Evolutionary conservation across 1,140 invertebrate species (phyloP), one percentile per base, ranked within the genome.

Genomic region (Trypoxylus dichotomus): DNA sequence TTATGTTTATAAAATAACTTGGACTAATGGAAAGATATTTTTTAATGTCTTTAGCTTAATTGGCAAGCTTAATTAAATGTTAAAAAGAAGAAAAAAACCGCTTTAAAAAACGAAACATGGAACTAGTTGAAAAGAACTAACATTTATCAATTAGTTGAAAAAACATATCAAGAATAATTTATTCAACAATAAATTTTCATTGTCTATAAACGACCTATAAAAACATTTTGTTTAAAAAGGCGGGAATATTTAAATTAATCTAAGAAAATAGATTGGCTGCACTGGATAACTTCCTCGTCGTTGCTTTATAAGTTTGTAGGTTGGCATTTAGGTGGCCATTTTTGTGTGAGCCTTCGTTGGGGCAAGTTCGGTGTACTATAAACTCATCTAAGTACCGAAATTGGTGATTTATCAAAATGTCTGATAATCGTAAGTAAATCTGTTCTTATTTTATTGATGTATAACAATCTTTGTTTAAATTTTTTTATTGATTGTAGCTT

Each of bases 371-470:
- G 32, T 37, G 32, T 37, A 37, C 32, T 37, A 7, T 37, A 5
- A 0, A 37, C 10, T 2, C 32, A 37, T 7, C 5, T 8, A 37
- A 37, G 32, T 2, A 32, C n/a, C 7, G 15, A 54, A 54, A 54
- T 54, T 54, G 47, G n/a, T 15, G n/a, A 15, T 54, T 54, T 19
- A n/a, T 19, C 47, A 54, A 54, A 37, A 74, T 74, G 72, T 37
- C 68, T 27, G 72, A 74, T 74, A 74, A n/a, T 42, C 72, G 72
- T 74, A 74, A 74, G 72, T 74, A 42, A 74, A 74, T 74, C 72
- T 19, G 3, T 21, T 10, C 5, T 74, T 74, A 74, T 74, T 47
- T 42, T 42, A 41, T 10, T 74, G 6, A 42, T 74, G 6, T 47
- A 0, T 27, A 68, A 15, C 24, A 68, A 68, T 68, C 60, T 0